Percentiles rank a stretch among this genome's conserved stretches.
Evolutionary conservation across 2,888 invertebrate species (phyloP).

Genomic region (Heliconius hortense): DNA sequence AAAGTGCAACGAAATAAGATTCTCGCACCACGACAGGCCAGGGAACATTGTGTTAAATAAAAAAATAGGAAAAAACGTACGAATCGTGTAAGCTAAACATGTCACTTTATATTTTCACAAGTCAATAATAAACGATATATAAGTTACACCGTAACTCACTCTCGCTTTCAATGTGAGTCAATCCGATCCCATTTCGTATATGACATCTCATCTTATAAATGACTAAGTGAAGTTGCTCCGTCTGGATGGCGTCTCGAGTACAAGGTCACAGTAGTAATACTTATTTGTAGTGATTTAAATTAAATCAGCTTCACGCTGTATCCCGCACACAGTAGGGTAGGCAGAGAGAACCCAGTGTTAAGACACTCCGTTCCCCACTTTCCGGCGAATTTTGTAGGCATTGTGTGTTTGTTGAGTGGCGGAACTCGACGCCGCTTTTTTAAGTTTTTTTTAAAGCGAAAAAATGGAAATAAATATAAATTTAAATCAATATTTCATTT

Average conservation of each 20-base stretch:
- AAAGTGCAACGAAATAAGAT: not conserved
- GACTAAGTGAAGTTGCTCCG: slow-evolving; percentile 45
- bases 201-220: slow-evolving; percentile 30
- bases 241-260: slow-evolving; percentile 49
- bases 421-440: no score
- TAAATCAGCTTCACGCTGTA: no score
- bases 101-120: slow-evolving; percentile 8
- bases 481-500: no score
- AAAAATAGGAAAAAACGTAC: no score
- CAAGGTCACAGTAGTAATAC: slow-evolving; percentile 44
- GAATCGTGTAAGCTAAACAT: not conserved
- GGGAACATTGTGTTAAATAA: no score
- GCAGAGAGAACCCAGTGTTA: no score
- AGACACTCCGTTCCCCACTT: no score
- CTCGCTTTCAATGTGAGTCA: slow-evolving; percentile 33
- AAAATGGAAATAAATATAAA: no score
- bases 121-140: not conserved
- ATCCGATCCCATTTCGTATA: slow-evolving; percentile 26
- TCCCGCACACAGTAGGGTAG: no score
- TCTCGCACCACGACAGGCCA: not conserved
- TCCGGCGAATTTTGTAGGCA: no score
- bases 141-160: slow-evolving; percentile 12
- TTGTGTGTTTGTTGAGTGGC: no score
- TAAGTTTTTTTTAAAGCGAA: no score
- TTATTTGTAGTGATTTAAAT: not conserved